These are phyloP conservation scores for Lytechinus variegatus DNA, from an alignment of 35 echinoderm and acorn worm genomes.

Conservation along the genomic window DNA sequence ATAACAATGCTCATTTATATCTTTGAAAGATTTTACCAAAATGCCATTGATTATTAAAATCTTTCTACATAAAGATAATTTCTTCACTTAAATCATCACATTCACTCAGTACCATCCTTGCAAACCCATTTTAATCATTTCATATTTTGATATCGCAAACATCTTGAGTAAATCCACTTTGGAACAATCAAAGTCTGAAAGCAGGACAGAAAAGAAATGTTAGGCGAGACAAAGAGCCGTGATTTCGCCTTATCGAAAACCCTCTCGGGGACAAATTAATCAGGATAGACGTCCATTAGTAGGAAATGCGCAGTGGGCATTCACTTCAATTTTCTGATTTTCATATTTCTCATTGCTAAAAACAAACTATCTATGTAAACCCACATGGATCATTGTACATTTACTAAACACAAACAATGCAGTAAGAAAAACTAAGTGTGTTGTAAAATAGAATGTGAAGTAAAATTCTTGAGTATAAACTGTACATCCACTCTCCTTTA, in stretches of 20 bases:
- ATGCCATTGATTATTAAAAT: neutral
- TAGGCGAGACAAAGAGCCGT: neutral
- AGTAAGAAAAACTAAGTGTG: neutral
- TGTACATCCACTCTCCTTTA: too few relatives aligned
- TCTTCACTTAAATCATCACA: neutral
- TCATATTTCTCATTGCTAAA: neutral
- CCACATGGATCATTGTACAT: neutral
- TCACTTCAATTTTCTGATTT: neutral
- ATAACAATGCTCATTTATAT: too few relatives aligned
- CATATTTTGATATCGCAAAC: neutral
- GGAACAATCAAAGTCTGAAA: neutral
- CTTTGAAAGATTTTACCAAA: too few relatives aligned
- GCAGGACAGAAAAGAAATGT: neutral
- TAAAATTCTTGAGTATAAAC: too few relatives aligned
- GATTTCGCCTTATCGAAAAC: neutral
- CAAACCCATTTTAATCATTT: neutral
- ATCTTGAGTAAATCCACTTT: neutral
- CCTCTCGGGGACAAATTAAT: neutral
- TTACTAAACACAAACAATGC: neutral
- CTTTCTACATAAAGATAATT: neutral
- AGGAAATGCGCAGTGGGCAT: neutral
- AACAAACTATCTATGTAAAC: neutral
- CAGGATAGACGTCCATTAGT: constrained; percentile 1
- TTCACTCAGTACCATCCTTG: neutral
- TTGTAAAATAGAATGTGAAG: too few relatives aligned